phyloP scores from a whole-genome alignment of 2,888 invertebrate genomes.

The Drosophila paramelanica region DNA sequence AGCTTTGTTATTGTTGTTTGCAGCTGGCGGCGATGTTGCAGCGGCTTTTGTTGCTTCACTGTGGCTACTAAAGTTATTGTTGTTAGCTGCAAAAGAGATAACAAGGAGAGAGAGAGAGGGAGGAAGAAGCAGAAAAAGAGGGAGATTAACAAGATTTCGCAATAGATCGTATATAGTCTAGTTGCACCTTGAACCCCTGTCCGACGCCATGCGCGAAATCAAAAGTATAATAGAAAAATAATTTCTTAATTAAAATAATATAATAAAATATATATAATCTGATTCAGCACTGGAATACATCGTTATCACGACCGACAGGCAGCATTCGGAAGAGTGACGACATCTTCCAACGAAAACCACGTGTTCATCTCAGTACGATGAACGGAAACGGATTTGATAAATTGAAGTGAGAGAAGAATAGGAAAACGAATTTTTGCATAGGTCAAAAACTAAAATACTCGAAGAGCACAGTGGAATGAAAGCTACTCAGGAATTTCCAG shows the following conservation, averaged over 20 bases:
- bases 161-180: conserved; percentile 1
- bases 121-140: conserved; percentile 6
- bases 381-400: conserved; percentile 5
- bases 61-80: conserved; percentile 18
- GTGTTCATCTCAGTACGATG: conserved; percentile 18
- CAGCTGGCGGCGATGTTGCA: conserved; percentile 22
- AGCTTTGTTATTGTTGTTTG: conserved; percentile 64
- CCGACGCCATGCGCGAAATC: conserved; percentile 17
- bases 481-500: background rate
- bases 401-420: conserved; percentile 2
- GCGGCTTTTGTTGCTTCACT: conserved; percentile 31
- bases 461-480: conserved; percentile 22
- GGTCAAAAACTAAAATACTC: conserved; percentile 1
- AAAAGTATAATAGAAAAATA: background rate
- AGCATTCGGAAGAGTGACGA: conserved; percentile 20
- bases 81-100: conserved; percentile 32
- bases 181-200: conserved; percentile 50
- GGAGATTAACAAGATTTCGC: conserved; percentile 28
- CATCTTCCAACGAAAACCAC: conserved; percentile 19
- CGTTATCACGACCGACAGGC: conserved; percentile 44
- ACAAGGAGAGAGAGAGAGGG: conserved; percentile 11
- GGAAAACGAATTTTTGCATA: background rate
- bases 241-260: no score
- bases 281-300: conserved; percentile 27
- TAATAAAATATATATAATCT: conserved; percentile 1